phyloP scores from a whole-genome alignment of 35 echinoderm and acorn worm genomes.

The Chiridota heheva region DNA sequence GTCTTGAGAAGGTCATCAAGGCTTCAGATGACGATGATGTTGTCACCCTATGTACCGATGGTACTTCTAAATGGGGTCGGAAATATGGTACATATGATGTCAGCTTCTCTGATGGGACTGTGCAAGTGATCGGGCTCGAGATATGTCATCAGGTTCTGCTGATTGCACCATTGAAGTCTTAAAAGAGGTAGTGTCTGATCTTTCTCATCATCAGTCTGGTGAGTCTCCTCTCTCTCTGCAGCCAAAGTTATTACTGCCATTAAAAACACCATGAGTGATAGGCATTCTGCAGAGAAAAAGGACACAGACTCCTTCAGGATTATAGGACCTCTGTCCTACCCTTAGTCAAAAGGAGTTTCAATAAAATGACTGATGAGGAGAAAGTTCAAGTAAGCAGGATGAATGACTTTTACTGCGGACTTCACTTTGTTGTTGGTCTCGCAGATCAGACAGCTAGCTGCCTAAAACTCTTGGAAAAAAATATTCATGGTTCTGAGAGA shows the following conservation, averaged over 20 bases:
- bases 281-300: constrained; percentile 64
- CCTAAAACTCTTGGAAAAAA: neutral
- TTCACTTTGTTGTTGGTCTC: constrained; percentile 57
- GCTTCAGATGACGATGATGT: neutral
- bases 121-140: constrained; percentile 52
- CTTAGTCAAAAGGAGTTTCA: constrained; percentile 1
- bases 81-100: constrained; percentile 66
- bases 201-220: neutral
- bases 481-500: neutral
- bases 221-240: constrained; percentile 9
- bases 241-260: constrained; percentile 42
- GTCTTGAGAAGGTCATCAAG: constrained; percentile 4
- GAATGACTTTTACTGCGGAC: constrained; percentile 59
- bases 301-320: constrained; percentile 38
- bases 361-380: constrained; percentile 42
- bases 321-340: constrained; percentile 42
- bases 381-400: constrained; percentile 12
- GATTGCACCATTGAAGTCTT: constrained; percentile 43
- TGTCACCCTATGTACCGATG: constrained; percentile 49
- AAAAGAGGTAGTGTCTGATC: constrained; percentile 47
- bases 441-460: constrained; percentile 27
- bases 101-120: neutral
- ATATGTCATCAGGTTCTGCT: constrained; percentile 45
- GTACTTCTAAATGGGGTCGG: constrained; percentile 56
- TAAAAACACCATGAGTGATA: constrained; percentile 72